phyloP scores from a whole-genome alignment of 2,888 invertebrate genomes.

The Cerastoderma edule region DNA sequence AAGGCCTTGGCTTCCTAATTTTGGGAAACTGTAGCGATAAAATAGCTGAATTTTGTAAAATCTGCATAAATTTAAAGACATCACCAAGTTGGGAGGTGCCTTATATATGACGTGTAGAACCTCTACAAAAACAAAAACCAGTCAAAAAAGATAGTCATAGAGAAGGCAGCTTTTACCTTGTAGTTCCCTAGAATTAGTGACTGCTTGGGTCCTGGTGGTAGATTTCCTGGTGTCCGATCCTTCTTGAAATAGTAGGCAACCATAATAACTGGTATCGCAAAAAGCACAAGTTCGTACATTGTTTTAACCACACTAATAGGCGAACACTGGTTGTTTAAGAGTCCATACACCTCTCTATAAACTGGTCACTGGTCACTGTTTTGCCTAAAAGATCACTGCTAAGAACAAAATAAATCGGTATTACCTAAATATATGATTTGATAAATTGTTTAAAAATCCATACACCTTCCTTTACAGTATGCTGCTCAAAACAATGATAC shows the following conservation, averaged over 20 bases:
- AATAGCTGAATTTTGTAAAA: not conserved
- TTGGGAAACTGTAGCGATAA: not conserved
- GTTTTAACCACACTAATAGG: not conserved
- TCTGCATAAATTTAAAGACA: not conserved
- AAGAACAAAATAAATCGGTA: too few species aligned
- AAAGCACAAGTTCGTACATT: constrained; percentile 9
- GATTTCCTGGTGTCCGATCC: constrained; percentile 9
- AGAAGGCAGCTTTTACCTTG: constrained; percentile 19
- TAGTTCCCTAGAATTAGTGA: constrained; percentile 33
- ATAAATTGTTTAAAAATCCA: too few species aligned
- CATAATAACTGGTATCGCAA: constrained; percentile 2
- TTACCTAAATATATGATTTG: too few species aligned
- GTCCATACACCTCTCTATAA: not conserved
- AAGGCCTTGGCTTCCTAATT: not conserved
- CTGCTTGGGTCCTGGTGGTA: constrained; percentile 35
- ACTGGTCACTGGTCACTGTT: too few species aligned
- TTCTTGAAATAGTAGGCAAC: constrained; percentile 2
- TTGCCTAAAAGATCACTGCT: too few species aligned
- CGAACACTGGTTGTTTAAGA: not conserved
- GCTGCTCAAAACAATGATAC: too few species aligned
- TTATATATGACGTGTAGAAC: not conserved
- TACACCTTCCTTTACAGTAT: too few species aligned
- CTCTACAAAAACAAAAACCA: not conserved
- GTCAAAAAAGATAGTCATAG: not conserved
- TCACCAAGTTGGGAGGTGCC: not conserved